Evolutionary conservation across 2,888 invertebrate genomes (phyloP).

Genomic region (Cerastoderma edule): DNA sequence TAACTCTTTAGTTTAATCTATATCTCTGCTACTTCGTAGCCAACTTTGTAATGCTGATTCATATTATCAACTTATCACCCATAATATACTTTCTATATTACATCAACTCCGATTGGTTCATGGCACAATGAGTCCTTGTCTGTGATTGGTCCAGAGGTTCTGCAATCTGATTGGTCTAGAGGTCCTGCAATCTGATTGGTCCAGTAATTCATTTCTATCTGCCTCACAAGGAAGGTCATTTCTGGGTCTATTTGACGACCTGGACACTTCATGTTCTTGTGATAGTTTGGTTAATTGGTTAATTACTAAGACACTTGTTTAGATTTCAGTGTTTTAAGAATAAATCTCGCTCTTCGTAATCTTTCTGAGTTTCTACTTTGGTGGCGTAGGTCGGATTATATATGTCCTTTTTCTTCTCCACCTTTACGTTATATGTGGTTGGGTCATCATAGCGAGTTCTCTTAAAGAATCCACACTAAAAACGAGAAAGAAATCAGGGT

Average conservation of each 20-base stretch:
- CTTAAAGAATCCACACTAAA: conserved; percentile 81
- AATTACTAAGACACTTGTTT: too few relatives aligned
- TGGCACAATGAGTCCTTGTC: conserved; percentile 9
- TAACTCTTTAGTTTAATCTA: too few relatives aligned
- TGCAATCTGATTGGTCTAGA: conserved; percentile 1
- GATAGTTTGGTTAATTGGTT: neutral
- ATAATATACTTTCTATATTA: neutral
- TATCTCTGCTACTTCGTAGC: conserved; percentile 15
- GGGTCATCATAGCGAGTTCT: conserved; percentile 76
- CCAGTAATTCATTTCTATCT: conserved; percentile 9
- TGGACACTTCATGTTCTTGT: neutral
- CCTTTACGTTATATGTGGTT: conserved; percentile 73
- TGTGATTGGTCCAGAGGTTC: conserved; percentile 16
- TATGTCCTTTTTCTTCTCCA: conserved; percentile 72
- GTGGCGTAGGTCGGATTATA: conserved; percentile 53
- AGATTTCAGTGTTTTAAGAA: conserved; percentile 46
- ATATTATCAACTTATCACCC: neutral
- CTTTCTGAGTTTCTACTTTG: conserved; percentile 49
- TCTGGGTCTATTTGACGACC: neutral
- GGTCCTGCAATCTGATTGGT: conserved; percentile 20
- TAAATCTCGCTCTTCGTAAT: conserved; percentile 54
- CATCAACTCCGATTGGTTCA: conserved; percentile 7
- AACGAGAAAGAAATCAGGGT: too few relatives aligned
- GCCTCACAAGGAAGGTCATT: neutral
- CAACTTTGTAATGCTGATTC: conserved; percentile 12